Evolutionary conservation across 2,113 vertebrate genomes (phyloP), one percentile per base, ranked within the genome.

Genomic region (Ceyx margarethae): DNA sequence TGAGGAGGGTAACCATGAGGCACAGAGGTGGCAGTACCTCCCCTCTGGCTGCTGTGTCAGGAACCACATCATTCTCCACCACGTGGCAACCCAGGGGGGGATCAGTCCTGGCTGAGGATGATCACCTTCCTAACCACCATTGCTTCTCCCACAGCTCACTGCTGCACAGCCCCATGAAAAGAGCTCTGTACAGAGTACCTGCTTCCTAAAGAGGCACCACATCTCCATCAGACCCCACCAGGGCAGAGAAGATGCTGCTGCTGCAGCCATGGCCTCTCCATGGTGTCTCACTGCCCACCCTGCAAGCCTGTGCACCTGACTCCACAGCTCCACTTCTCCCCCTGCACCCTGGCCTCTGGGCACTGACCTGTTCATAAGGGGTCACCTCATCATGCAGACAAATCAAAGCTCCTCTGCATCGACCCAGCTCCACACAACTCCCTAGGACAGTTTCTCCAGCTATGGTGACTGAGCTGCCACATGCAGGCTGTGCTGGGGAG

Each of bases 261-360:
- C 43, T 71, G 46, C 48, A 62, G n/a, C 62, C 29, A 13, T 1
- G 3, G 42, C 14, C 37, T 19, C 62, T 71, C 29, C 6, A 2
- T 4, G 10, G 11, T 25, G 22, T 58, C 29, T 33, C 1, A 2
- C 43, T 57, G 48, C 53, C 11, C 7, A 13, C n/a, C 46, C 10
- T n/a, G 35, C 20, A 61, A 22, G 26, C 3, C 3, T 61, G 56
- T 40, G 4, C 6, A 9, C 13, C 31, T 56, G 13, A 28, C 37
- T 28, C 9, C 69, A 53, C 0, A 0, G 31, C 48, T 67, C 53
- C 33, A 15, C 23, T 45, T 31, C 17, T 68, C 20, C 17, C 31
- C 14, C 42, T 16, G 23, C 17, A 43, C 18, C 8, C 35, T 3
- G 0, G 18, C 33, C 6, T 3, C 28, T 1, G 19, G 53, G 61